Conservation (phyloP, 2,797 vertebrate genomes). For the Crax fasciolata region DNA sequence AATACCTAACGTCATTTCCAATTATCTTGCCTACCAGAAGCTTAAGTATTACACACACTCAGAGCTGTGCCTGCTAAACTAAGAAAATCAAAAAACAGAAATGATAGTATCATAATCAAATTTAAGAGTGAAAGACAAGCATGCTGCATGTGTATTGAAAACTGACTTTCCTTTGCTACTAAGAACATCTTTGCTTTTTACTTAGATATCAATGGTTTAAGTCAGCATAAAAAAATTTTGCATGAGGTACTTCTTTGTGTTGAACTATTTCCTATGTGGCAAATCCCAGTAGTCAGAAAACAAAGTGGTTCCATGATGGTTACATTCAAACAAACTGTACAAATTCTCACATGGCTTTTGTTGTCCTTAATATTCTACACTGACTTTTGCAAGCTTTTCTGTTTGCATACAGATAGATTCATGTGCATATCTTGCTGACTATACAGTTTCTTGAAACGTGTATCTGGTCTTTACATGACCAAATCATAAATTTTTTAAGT, state of each 20-base stretch:
- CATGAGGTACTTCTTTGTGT: not conserved
- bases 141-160: not conserved
- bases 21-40: not conserved
- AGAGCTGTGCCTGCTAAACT: not conserved
- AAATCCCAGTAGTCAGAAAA: constrained; percentile 49
- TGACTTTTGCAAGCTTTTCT: not conserved
- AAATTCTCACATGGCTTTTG: constrained; percentile 20
- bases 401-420: constrained; percentile 34
- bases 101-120: not conserved
- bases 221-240: not conserved
- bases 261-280: constrained; percentile 24
- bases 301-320: constrained; percentile 66
- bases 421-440: not conserved
- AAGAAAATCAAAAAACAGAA: constrained; percentile 8
- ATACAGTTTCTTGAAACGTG: not conserved
- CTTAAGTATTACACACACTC: not conserved
- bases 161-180: not conserved
- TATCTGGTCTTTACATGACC: constrained; percentile 14
- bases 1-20: not conserved
- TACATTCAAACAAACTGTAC: constrained; percentile 71
- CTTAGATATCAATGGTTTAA: not conserved
- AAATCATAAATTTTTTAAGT: constrained; percentile 1
- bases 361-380: constrained; percentile 57
- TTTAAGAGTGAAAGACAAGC: not conserved
- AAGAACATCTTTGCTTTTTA: not conserved